These are phyloP conservation scores for Radopholus similis DNA, from an alignment of 1,140 invertebrate genomes.

Conservation along the genomic window DNA sequence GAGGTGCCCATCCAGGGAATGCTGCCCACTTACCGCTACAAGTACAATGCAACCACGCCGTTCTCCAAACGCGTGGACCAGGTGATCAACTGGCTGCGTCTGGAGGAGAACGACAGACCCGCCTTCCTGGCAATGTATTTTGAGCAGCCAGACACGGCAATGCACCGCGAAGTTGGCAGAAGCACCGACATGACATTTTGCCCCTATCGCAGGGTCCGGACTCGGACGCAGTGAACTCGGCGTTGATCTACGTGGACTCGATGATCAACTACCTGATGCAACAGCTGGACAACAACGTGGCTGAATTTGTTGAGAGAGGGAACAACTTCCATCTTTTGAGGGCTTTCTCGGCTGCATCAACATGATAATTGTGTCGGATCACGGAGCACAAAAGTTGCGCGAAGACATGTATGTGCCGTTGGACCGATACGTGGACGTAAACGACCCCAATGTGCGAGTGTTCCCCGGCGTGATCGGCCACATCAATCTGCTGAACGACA, in stretches of 20 bases:
- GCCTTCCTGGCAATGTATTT: constrained; percentile 69
- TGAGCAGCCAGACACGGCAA: constrained; percentile 70
- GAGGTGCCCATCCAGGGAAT: constrained; percentile 38
- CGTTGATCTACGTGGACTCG: constrained; percentile 40
- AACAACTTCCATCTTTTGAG: background rate
- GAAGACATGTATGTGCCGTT: constrained; percentile 21
- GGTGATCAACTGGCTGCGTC: constrained; percentile 67
- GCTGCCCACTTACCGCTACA: constrained; percentile 31
- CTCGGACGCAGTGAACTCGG: constrained; percentile 43
- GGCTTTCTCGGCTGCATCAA: constrained; percentile 50
- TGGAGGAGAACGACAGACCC: constrained; percentile 61
- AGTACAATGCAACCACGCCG: constrained; percentile 36
- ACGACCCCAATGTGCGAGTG: constrained; percentile 7
- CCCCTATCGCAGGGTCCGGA: constrained; percentile 41
- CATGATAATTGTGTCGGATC: constrained; percentile 54
- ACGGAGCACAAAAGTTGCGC: constrained; percentile 41
- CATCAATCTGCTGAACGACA: constrained; percentile 31
- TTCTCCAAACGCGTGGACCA: constrained; percentile 49
- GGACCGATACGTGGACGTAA: constrained; percentile 16
- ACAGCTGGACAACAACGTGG: constrained; percentile 34
- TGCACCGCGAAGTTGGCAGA: no score
- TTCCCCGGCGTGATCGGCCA: constrained; percentile 26
- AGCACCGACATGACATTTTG: no score
- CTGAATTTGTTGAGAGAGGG: background rate
- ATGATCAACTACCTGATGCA: constrained; percentile 53